phyloP scores from a whole-genome alignment of 2,888 invertebrate genomes.

The Pharmacophagus antenor region DNA sequence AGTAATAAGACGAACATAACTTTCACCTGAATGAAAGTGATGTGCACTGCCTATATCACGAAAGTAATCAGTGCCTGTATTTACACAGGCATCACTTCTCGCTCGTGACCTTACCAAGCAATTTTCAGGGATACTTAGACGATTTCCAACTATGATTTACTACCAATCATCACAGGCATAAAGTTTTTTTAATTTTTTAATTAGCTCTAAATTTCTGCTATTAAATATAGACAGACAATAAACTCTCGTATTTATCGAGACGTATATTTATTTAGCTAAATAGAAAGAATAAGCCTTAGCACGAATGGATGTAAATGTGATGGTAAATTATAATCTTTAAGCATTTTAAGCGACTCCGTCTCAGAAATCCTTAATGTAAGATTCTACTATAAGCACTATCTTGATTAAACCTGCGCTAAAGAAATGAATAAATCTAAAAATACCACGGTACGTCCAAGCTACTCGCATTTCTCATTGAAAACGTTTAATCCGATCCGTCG shows the following conservation, averaged over 20 bases:
- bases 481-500: constrained; percentile 11
- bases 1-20: too few species aligned
- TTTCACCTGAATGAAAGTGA: too few species aligned
- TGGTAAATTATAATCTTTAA: background rate
- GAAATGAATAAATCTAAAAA: constrained; percentile 33
- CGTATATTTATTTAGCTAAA: background rate
- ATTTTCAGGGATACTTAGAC: too few species aligned
- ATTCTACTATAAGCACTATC: constrained; percentile 31
- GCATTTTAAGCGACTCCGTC: background rate
- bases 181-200: too few species aligned
- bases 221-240: too few species aligned
- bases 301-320: background rate
- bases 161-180: too few species aligned
- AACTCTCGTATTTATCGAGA: background rate
- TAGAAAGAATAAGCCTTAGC: background rate
- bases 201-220: too few species aligned
- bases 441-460: constrained; percentile 7
- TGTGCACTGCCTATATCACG: too few species aligned
- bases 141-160: too few species aligned
- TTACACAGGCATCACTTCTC: too few species aligned
- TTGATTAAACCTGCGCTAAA: constrained; percentile 31
- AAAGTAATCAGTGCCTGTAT: too few species aligned
- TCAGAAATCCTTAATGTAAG: constrained; percentile 24
- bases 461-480: constrained; percentile 24
- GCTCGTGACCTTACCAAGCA: too few species aligned